Evolutionary conservation across 2,113 vertebrate species (phyloP), one percentile per base, ranked within the genome.

Genomic region (Cyphomyrus discorhynchus): DNA sequence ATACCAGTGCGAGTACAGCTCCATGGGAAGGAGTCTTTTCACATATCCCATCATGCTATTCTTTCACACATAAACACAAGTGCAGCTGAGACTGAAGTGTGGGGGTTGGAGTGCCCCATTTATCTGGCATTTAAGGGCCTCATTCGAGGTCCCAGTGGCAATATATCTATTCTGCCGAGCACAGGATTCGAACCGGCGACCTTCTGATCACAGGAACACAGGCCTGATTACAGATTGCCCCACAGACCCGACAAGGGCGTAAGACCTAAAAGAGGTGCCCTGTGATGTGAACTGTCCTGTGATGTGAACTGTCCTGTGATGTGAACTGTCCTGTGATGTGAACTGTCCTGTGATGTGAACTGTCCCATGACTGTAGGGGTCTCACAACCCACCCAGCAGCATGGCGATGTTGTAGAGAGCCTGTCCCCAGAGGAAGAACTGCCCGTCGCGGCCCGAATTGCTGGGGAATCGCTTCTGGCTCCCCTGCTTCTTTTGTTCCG

Each of bases 391-490:
- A 99, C 98, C 97, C 77, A 99, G 95, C 80, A 99, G 96, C 92
- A 96, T 98, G 88, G 98, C 97, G 42, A 99, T 99, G 95, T 97
- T 94, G 93, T 96, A 98, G 87, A 99, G 91, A 1, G 98, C 97
- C 93, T 99, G 98, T 82, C 98, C 98, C 97, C 97, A 99, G 53
- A 99, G 95, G 94, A 99, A 99, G 21, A 99, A 88, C 91, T 95
- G 98, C 47, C 98, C 98, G 10, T 99, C 98, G 0, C 96, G 95
- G 24, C 98, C 98, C 1, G 74, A 97, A 95, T 98, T 99, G 91
- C 98, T 99, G 24, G 98, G 98, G 94, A 98, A 99, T 70, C 98
- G 97, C 92, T 97, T 96, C 94, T 99, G 98, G 94, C 98, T 99
- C 87, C 97, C 98, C 0, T 97, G 97, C 88, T 95, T 97, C 93